phyloP scores from a whole-genome alignment of 2,888 invertebrate species.

The Ectemnius cavifrons region DNA sequence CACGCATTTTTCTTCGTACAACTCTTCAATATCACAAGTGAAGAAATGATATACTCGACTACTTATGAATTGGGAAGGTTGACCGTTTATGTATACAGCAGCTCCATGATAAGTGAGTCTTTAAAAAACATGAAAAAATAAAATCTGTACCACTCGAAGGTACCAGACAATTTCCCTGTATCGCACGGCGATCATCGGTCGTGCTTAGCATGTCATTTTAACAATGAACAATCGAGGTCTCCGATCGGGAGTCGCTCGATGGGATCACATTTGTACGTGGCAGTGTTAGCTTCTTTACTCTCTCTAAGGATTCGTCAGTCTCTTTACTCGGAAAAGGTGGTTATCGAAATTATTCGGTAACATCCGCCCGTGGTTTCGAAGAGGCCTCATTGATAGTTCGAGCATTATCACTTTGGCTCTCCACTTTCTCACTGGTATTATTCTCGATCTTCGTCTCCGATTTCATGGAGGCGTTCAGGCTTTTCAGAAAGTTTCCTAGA shows the following conservation, averaged over 20 bases:
- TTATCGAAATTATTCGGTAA: slow-evolving; percentile 30
- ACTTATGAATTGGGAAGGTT: too few relatives aligned
- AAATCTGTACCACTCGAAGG: slow-evolving; percentile 36
- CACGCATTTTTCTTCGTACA: too few relatives aligned
- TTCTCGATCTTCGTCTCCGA: slow-evolving; percentile 49
- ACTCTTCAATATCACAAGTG: too few relatives aligned
- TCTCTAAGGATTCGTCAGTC: neutral
- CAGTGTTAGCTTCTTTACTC: slow-evolving; percentile 32
- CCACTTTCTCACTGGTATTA: slow-evolving; percentile 31
- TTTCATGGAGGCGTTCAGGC: slow-evolving; percentile 58
- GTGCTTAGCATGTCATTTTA: slow-evolving; percentile 10
- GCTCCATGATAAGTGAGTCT: slow-evolving; percentile 21
- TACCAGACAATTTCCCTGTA: slow-evolving; percentile 40
- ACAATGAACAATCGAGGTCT: slow-evolving; percentile 22
- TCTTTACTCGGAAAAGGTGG: too few relatives aligned
- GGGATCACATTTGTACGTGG: slow-evolving; percentile 30
- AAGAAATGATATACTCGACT: too few relatives aligned
- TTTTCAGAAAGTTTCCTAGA: slow-evolving; percentile 66
- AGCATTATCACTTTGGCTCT: slow-evolving; percentile 32
- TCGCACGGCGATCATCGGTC: slow-evolving; percentile 14
- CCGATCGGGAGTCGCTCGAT: slow-evolving; percentile 23
- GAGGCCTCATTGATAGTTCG: slow-evolving; percentile 34
- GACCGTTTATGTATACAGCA: slow-evolving; percentile 24
- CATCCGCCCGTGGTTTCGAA: slow-evolving; percentile 33
- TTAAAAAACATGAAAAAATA: slow-evolving; percentile 59